Evolutionary conservation across 2,888 invertebrate species (phyloP).

Genomic region (Himalopsyche tibetana): DNA sequence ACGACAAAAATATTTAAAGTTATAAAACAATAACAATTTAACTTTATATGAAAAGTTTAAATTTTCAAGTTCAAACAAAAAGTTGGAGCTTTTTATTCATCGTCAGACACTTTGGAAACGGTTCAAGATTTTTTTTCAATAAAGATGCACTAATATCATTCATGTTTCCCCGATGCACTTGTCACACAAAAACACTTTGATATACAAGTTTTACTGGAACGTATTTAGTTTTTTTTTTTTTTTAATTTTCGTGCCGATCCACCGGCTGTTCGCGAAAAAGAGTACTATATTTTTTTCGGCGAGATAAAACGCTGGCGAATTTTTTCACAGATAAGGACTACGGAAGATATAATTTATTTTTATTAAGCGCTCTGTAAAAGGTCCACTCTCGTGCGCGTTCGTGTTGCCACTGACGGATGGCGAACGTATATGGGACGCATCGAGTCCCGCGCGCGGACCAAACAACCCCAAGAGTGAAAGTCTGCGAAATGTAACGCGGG

Average conservation of each 20-base stretch:
- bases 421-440: slow-evolving; percentile 62
- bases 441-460: slow-evolving; percentile 70
- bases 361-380: slow-evolving; percentile 64
- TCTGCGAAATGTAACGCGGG: slow-evolving; percentile 78
- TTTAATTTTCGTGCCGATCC: slow-evolving; percentile 5
- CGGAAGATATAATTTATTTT: slow-evolving; percentile 5
- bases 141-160: slow-evolving; percentile 19
- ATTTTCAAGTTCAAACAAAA: slow-evolving; percentile 24
- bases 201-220: background rate
- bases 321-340: slow-evolving; percentile 19
- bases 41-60: background rate
- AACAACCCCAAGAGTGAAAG: slow-evolving; percentile 75
- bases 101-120: background rate
- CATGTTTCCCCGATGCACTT: slow-evolving; percentile 28
- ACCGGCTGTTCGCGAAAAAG: slow-evolving; percentile 23
- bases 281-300: background rate
- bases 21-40: background rate
- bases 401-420: slow-evolving; percentile 58
- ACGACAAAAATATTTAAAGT: background rate
- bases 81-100: slow-evolving; percentile 5
- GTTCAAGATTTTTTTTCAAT: background rate
- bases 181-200: slow-evolving; percentile 22
- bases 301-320: background rate
- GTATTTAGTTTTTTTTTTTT: background rate
- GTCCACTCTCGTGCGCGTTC: slow-evolving; percentile 71